Base-by-base conservation (phyloP, 2,888 invertebrate genomes). In the Metellina segmentata region DNA sequence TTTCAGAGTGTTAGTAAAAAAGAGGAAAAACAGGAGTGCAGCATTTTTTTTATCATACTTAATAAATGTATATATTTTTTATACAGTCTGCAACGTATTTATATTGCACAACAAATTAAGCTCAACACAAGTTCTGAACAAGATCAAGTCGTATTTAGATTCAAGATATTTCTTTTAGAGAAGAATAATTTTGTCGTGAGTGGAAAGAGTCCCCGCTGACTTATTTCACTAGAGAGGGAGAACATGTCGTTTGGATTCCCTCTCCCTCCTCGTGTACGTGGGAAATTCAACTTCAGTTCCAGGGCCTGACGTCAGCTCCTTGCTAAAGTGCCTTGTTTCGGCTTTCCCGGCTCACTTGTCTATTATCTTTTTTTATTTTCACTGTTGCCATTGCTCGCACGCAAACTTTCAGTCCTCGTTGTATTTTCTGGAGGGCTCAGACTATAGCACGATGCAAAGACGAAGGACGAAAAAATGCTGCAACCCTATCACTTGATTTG, bases 251-350 rank as follows among this genome's bases (percentile, higher is more conserved):
- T 19, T 34, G 20, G 19, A n/a, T 7, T n/a, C 71, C 20, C 71
- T 34, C 53, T 19, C 71, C 71, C 49, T 70, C 34, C 70, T 19
- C 20, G 86, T 19, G 34, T 87, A 72, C 87, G 87, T 81, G 81
- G 88, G 88, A 88, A 88, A 81, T 81, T 75, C 81, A 74, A 88
- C 81, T 88, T 81, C 75, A 81, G 88, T 75, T 81, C 69, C 75
- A 81, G 81, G 74, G 49, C 78, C 88, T 88, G 88, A 88, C 81
- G 88, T 88, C 88, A 88, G 88, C 51, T 74, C 53, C 74, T 85
- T 48, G 53, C 85, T 77, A 85, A 77, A 85, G 85, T 85, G 61
- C 88, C 88, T 88, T 81, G 88, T 88, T 88, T 88, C 75, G 81
- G 81, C 81, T 88, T 70, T 85, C 69, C 48, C 19, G 77, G n/a